Evolutionary conservation across 2,888 invertebrate genomes (phyloP).

Genomic region (Pelosia muscerda): DNA sequence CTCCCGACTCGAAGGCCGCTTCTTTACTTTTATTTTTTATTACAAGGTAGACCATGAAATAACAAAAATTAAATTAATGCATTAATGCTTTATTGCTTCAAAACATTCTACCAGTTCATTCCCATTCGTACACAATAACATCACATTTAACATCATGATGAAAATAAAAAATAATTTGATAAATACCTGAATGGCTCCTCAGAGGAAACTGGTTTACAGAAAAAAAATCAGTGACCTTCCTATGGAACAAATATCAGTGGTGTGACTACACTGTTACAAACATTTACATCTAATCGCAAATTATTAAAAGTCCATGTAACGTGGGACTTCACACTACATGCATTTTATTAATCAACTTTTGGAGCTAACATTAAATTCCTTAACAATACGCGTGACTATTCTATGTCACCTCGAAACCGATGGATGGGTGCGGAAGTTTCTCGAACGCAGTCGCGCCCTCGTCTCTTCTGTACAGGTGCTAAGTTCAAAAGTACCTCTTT

Average conservation of each 20-base stretch:
- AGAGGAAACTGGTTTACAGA: constrained; percentile 80
- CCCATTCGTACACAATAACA: constrained; percentile 67
- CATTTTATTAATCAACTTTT: constrained; percentile 59
- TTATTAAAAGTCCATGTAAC: constrained; percentile 67
- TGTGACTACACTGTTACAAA: constrained; percentile 74
- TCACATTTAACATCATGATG: constrained; percentile 62
- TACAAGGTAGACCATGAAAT: constrained; percentile 33
- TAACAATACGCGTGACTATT: constrained; percentile 71
- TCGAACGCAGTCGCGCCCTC: constrained; percentile 42
- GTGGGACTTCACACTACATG: constrained; percentile 70
- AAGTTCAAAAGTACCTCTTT: constrained; percentile 84
- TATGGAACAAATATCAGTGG: constrained; percentile 73
- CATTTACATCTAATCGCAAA: constrained; percentile 68
- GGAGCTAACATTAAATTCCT: constrained; percentile 55
- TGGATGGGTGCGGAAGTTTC: constrained; percentile 54
- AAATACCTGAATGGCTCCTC: constrained; percentile 85
- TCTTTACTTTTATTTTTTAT: too few species aligned
- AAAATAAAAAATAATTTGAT: constrained; percentile 74
- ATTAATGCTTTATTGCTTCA: constrained; percentile 65
- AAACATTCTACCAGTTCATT: constrained; percentile 68
- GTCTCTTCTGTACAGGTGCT: constrained; percentile 62
- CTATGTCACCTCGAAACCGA: constrained; percentile 83
- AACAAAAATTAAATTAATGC: constrained; percentile 38
- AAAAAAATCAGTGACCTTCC: constrained; percentile 69
- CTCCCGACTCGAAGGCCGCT: too few species aligned